Base-by-base conservation (phyloP, 2,888 invertebrate genomes). In the Arrhopalites spinosus region DNA sequence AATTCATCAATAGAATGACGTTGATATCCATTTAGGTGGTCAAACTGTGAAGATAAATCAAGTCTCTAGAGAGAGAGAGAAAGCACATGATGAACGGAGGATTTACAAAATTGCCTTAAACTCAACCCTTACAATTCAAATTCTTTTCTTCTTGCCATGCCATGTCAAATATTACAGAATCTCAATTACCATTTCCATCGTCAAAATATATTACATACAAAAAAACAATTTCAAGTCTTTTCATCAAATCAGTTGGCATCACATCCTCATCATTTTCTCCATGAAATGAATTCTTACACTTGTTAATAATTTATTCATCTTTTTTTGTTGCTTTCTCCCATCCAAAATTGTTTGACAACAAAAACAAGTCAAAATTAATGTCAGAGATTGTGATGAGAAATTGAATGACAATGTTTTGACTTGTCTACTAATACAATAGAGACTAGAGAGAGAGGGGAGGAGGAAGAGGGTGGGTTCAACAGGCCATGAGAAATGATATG, bases 1-100 rank as follows among this genome's bases (percentile, higher is more conserved):
- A 66, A 36, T 45, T 66, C 20, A 66, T 66, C 66, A 43, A 66
- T 43, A 43, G 66, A 23, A 66, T 66, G 66, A 66, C 43, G 43
- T 45, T 66, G 66, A 66, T 66, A 30, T 59, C 20, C 25, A 59
- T 59, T 59, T 59, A 30, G n/a, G 64, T 64, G 29, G 30, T 64
- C 36, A 29, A 30, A 30, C n/a, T 64, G 36, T 36, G 20, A 66
- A 66, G 66, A 66, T 66, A 66, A 66, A 66, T 66, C 20, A 66
- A 66, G 66, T 66, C 66, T 45, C 66, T 1, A 45, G 66, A 23
- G 66, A 45, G 66, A 45, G 36, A 45, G 20, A 66, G 36, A 64
- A 27, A 61, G 61, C 27, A 47, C 1, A 47, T n/a, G n/a, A 36
- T 36, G 5, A 36, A 11, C 5, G 11, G 36, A 11, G 59, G 59